These are phyloP conservation scores for Nemotelus pantherinus DNA, from an alignment of 2,888 invertebrate genomes.

Conservation along the genomic window DNA sequence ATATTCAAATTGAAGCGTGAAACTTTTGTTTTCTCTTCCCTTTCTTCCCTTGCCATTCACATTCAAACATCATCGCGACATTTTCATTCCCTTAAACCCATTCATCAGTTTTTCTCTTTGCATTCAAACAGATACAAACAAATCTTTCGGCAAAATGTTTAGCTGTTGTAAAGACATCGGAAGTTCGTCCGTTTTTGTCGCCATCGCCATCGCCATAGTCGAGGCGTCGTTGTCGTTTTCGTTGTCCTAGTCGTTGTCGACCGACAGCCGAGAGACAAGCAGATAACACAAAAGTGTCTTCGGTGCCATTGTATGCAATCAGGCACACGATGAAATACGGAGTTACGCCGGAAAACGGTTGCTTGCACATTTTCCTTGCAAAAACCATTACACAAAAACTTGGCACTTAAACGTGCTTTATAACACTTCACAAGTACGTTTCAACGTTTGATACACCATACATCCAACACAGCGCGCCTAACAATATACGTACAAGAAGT, in stretches of 20 bases:
- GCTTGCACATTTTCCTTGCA: conserved; percentile 44
- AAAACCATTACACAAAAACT: conserved; percentile 45
- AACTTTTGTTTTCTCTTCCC: conserved; percentile 12
- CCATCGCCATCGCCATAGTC: neutral
- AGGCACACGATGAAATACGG: conserved; percentile 42
- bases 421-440: conserved; percentile 44
- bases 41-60: neutral
- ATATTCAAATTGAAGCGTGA: conserved; percentile 31
- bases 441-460: conserved; percentile 32
- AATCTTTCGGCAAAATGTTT: conserved; percentile 41
- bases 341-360: conserved; percentile 33
- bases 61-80: neutral
- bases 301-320: conserved; percentile 41
- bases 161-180: conserved; percentile 14
- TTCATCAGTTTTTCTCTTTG: neutral
- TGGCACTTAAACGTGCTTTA: conserved; percentile 45
- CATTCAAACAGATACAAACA: conserved; percentile 15
- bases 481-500: conserved; percentile 35
- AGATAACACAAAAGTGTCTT: conserved; percentile 44
- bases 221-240: conserved; percentile 9
- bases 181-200: conserved; percentile 27
- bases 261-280: conserved; percentile 38
- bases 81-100: neutral
- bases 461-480: conserved; percentile 23
- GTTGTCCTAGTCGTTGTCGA: conserved; percentile 2